Evolutionary conservation across 2,113 vertebrate genomes (phyloP), one percentile per base, ranked within the genome.

Genomic region (Dasyornis broadbenti): DNA sequence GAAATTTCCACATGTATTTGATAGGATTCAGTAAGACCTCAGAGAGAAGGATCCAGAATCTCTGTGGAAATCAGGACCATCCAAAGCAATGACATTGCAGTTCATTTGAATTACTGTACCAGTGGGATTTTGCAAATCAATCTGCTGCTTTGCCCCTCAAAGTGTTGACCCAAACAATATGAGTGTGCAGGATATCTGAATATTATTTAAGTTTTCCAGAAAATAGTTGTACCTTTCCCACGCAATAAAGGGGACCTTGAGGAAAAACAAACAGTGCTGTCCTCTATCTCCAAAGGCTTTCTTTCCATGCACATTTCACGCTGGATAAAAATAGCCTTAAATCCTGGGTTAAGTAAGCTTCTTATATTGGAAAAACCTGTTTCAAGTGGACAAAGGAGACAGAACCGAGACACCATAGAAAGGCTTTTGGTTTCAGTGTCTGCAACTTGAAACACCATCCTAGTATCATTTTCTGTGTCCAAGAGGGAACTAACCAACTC

Each of bases 261-360:
- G 14, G 15, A 50, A 73, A 75, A 65, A 5, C 24, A 82, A 73
- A 50, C 35, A 68, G 19, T 6, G 19, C 52, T 66, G 52, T 81
- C 52, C 79, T 76, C 40, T 60, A 3, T 22, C 52, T 89, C 68
- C 5, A 28, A 59, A 70, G 56, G 42, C 65, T 45, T 94, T 65
- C 33, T 82, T 61, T 63, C 50, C 39, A 10, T 7, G 28, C 49
- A 95, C 57, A 80, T 82, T 92, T 95, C 27, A 6, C 7, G 2
- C 49, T 84, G 27, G 87, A 88, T 90, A 96, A 90, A 95, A 95
- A 96, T 95, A 96, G 93, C 90, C 66, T 70, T 95, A 96, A 97
- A 95, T 70, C 94, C 84, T 53, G 53, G 33, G 81, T 91, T 91
- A 95, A 94, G 84, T 95, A 95, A 97, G 95, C 95, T 90, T 86